These are phyloP conservation scores for Eulemur coronatus DNA, from an alignment of 2,797 vertebrate genomes.

Conservation along the genomic window DNA sequence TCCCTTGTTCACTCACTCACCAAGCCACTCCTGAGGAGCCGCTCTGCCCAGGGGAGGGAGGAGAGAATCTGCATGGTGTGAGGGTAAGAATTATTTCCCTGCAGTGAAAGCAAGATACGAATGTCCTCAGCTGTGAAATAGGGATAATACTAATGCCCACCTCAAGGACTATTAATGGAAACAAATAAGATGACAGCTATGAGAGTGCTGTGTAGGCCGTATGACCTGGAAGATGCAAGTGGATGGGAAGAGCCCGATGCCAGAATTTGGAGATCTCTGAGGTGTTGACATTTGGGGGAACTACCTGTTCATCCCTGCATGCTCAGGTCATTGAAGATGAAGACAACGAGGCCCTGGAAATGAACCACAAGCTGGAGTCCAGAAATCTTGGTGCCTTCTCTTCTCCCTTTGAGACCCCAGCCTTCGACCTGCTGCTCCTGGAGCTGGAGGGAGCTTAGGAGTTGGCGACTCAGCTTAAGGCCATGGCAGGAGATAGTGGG, in stretches of 20 bases:
- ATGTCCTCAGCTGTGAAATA: neutral
- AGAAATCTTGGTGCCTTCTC: neutral
- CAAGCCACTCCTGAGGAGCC: neutral
- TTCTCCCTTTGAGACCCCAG: neutral
- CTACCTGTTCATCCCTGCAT: neutral
- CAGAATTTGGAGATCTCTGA: too few relatives aligned
- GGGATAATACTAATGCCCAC: neutral
- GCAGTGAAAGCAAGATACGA: neutral
- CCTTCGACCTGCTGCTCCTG: neutral
- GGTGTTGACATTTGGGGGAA: neutral
- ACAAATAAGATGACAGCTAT: neutral
- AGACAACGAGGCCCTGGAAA: neutral
- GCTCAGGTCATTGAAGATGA: neutral
- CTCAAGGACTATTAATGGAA: neutral
- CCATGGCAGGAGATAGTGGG: neutral
- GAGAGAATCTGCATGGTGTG: neutral
- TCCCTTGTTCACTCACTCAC: neutral
- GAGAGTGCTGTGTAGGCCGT: neutral
- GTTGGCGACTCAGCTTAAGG: neutral
- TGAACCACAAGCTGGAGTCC: neutral
- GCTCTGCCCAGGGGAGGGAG: neutral
- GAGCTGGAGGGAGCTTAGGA: neutral
- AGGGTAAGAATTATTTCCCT: neutral
- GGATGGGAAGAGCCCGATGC: neutral
- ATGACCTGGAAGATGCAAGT: neutral